Conservation (phyloP, 2,888 invertebrate genomes). For the Formica aserva region DNA sequence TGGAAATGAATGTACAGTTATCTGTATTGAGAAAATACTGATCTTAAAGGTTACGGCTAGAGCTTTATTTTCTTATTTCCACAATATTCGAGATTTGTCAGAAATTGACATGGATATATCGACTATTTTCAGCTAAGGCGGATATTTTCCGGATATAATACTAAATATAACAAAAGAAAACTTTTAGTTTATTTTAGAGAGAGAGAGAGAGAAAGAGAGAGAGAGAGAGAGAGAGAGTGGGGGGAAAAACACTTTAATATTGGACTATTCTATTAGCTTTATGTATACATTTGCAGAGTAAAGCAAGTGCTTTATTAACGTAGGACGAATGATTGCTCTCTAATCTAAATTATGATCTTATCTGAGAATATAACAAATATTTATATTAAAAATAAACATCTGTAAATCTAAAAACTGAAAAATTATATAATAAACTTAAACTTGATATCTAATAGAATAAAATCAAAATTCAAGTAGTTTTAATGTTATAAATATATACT, state of each 20-base stretch:
- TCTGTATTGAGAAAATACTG: conserved; percentile 29
- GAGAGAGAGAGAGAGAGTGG: not conserved
- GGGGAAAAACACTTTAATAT: not conserved
- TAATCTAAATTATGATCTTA: not conserved
- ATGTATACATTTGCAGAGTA: not conserved
- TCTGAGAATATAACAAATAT: not conserved
- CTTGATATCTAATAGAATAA: not conserved
- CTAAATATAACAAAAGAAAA: not conserved
- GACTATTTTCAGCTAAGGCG: conserved; percentile 5
- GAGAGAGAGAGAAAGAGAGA: not conserved
- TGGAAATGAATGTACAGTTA: not conserved
- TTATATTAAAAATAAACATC: conserved; percentile 4
- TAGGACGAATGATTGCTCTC: conserved; percentile 5
- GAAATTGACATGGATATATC: conserved; percentile 31
- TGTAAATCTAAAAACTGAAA: not conserved
- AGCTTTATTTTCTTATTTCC: conserved; percentile 25
- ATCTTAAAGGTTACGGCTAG: conserved; percentile 33
- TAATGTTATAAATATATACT: not conserved
- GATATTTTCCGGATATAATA: conserved; percentile 13
- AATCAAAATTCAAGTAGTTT: not conserved
- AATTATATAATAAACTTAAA: not conserved
- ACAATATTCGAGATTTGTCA: not conserved
- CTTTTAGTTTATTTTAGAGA: not conserved
- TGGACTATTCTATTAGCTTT: conserved; percentile 27
- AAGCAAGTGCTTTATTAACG: conserved; percentile 16